These are phyloP conservation scores for Sprattus sprattus DNA, from an alignment of 2,113 vertebrate species.

Conservation along the genomic window DNA sequence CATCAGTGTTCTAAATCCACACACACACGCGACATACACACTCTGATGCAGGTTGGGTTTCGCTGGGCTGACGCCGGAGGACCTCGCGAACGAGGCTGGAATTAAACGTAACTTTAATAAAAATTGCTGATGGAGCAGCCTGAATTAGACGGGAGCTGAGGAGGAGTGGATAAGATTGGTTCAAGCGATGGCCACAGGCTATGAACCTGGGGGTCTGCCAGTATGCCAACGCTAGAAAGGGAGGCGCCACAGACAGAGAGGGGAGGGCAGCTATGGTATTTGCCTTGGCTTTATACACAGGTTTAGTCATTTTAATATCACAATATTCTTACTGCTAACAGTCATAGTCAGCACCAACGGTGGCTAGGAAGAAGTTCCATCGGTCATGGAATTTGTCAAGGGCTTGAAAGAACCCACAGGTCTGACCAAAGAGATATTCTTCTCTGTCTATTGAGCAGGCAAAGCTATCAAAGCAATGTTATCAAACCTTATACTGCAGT, in stretches of 20 bases:
- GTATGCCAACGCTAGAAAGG: neutral
- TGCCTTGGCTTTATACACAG: neutral
- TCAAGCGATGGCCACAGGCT: neutral
- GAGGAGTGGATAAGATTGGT: neutral
- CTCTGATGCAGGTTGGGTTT: conserved; percentile 47
- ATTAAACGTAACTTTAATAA: conserved; percentile 58
- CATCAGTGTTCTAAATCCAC: neutral
- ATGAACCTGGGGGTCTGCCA: neutral
- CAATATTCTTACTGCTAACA: neutral
- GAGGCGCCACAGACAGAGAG: neutral
- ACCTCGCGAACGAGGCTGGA: conserved; percentile 59
- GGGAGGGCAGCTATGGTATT: neutral
- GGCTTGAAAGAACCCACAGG: neutral
- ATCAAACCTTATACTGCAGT: no score
- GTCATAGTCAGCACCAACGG: neutral
- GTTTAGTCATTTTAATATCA: neutral
- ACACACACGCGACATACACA: conserved; percentile 38
- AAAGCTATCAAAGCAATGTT: neutral
- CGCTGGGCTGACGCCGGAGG: conserved; percentile 50
- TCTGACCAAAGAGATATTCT: neutral
- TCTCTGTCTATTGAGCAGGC: neutral
- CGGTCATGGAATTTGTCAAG: neutral
- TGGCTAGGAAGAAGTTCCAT: no score
- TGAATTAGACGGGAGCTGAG: conserved; percentile 31
- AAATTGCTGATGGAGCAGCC: conserved; percentile 36